Base-by-base conservation (phyloP, 2,113 vertebrate species). In the Tachysurus vachellii region DNA sequence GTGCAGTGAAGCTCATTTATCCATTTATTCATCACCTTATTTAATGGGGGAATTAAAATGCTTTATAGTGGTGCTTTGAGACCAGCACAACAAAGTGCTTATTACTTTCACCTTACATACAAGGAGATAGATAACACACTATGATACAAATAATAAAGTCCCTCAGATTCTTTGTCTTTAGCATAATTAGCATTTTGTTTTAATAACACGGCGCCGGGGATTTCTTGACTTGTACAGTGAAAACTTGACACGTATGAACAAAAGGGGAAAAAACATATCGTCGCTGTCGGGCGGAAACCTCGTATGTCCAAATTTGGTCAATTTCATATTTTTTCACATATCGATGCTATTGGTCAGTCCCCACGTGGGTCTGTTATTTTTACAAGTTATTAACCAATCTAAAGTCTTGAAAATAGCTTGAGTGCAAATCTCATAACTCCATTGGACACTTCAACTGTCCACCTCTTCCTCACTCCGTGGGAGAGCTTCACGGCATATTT, bases 11-110 rank as follows among this genome's bases (percentile, higher is more conserved):
- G 3, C 84, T 94, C 89, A 89, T 91, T 88, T 87, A 92, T 92
- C 91, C 76, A 95, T 94, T 94, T 93, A 95, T 94, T 94, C 92
- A 91, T 89, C 91, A 88, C 90, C 76, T 93, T 94, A 94, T 95
- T 95, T 93, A 93, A 94, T 85, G 82, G 12, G 10, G 81, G 87
- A 82, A 91, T 82, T 87, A 57, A 91, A 92, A 91, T 91, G 88
- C 92, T 94, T 91, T 86, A 91, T 85, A 76, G 87, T 85, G 90
- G 91, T 85, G 90, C 91, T 94, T 89, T 88, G 90, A 88, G 90
- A 87, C 89, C 88, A 90, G 90, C 77, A 68, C 66, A 87, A 88
- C 80, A 80, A 85, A 66, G 36, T 12, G 9, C 66, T 57, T 70
- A 84, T 84, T 42, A 73, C 50, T 84, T 56, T 84, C 82, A 73